Base-by-base conservation (phyloP, 2,113 vertebrate species). In the Phrynocephalus versicolor region DNA sequence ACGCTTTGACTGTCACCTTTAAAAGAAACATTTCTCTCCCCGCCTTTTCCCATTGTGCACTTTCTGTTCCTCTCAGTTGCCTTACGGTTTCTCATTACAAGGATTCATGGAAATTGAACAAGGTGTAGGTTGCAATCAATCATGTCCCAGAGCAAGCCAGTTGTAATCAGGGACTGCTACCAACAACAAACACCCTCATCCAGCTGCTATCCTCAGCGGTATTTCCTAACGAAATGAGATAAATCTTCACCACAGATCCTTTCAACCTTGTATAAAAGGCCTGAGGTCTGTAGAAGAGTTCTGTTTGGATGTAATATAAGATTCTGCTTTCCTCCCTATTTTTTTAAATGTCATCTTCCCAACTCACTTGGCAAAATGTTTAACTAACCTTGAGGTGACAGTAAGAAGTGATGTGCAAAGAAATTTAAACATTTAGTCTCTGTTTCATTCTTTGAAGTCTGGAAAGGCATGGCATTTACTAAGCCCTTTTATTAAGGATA, bases 21-120 rank as follows among this genome's bases (percentile, higher is more conserved):
- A 41, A 79, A 83, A 88, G 77, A 33, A 83, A 25, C 64, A 8
- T 71, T 82, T 79, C 65, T 85, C 51, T n/a, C 83, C 3, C 10
- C 30, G 10, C 65, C 1, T 41, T 51, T 1, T 30, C 55, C 79
- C 37, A 71, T 65, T 33, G 37, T 41, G 18, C 1, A 0, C 74
- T 92, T 80, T 86, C 70, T n/a, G n/a, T 83, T 92, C 84, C 71
- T 91, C 82, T 91, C 0, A 0, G 89, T 91, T 86, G 89, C 37
- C 7, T 84, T 58, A 35, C 33, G 1, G 78, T 82, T 94, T 94
- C 69, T 33, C 65, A 71, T 89, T 91, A 88, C 83, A 84, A 82
- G 76, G 73, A 90, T 87, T 86, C 9, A 2, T 83, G 75, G 79
- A 85, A 89, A 55, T 37, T 37, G 69, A 90, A 70, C 45, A 70